A percentile compares a stretch with the other conserved stretches of the same genome.
These are phyloP conservation scores for Furcula furcula DNA, from an alignment of 2,888 invertebrate species.

Conservation along the genomic window DNA sequence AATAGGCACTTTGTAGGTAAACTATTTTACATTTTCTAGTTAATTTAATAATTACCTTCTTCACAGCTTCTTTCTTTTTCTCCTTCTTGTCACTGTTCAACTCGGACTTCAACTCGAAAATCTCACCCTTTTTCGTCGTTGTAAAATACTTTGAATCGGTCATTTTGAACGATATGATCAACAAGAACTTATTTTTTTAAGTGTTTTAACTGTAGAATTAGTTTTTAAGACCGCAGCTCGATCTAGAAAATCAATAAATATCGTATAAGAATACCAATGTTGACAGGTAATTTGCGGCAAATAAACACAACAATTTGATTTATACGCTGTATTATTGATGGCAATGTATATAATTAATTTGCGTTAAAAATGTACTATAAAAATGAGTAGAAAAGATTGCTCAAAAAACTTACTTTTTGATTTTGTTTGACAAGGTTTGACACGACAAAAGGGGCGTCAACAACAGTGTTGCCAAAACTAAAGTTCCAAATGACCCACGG, in stretches of 20 bases:
- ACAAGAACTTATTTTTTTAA: slow-evolving; percentile 8
- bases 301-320: not conserved
- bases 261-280: slow-evolving; percentile 16
- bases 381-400: not conserved
- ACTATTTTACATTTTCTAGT: not conserved
- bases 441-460: slow-evolving; percentile 47
- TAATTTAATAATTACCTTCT: slow-evolving; percentile 93
- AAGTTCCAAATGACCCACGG: too few species aligned
- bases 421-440: slow-evolving; percentile 19
- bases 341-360: too few species aligned
- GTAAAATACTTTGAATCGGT: slow-evolving; percentile 99
- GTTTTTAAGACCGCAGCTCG: slow-evolving; percentile 24
- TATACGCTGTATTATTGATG: too few species aligned
- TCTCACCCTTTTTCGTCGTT: slow-evolving; percentile 99
- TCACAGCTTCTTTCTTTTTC: slow-evolving; percentile 99
- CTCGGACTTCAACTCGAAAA: slow-evolving; percentile 99
- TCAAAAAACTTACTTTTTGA: slow-evolving; percentile 25
- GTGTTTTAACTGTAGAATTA: slow-evolving; percentile 15
- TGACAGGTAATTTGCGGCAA: slow-evolving; percentile 22
- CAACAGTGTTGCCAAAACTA: slow-evolving; percentile 23
- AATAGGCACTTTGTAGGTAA: not conserved
- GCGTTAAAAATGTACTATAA: too few species aligned
- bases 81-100: slow-evolving; percentile 99
- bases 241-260: slow-evolving; percentile 53
- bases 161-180: slow-evolving; percentile 81